Evolutionary conservation across 2,888 invertebrate species (phyloP), one percentile per base, ranked within the genome.

Genomic region (Stenodema calcarata): DNA sequence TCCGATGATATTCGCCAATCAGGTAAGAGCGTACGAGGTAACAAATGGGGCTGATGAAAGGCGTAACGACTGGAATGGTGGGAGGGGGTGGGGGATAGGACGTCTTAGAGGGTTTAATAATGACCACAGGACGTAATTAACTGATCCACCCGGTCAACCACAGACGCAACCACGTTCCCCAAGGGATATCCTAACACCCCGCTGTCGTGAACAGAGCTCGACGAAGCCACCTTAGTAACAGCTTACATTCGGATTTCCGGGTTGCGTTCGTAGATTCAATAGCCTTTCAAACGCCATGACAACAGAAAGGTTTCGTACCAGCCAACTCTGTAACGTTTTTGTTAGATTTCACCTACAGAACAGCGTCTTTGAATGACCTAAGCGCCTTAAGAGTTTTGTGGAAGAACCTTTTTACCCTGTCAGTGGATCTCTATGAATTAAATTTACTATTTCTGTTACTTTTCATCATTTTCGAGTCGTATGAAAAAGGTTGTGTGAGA

Each of bases 91-190:
- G 35, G 35, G 35, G 7, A 4, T 7, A 35, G 35, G 18, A 23
- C 62, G 62, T 73, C 73, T 73, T 73, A 16, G 35, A 41, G n/a
- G 73, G 35, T 30, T 35, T 73, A 73, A 73, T 73, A 41, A 73
- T 73, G 73, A 41, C 73, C 73, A 18, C 73, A 30, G 73, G 73
- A 73, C 18, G 73, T 73, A 73, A 73, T 73, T 73, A 73, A 41
- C n/a, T 41, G 73, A 73, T 73, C 73, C 73, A 28, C 18, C 30
- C 30, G 35, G 73, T 73, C 73, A 16, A 41, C 73, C 73, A 16
- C 73, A 73, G 35, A 30, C 30, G 35, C 73, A 30, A 73, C 73
- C 35, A 62, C 62, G 62, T 62, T 62, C 0, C 62, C 47, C 47
- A 23, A 3, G 62, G 62, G 18, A 62, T 27, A 27, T 62, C 23